Evolutionary conservation across 2,888 invertebrate species (phyloP).

Genomic region (Cosmopolites sordidus): DNA sequence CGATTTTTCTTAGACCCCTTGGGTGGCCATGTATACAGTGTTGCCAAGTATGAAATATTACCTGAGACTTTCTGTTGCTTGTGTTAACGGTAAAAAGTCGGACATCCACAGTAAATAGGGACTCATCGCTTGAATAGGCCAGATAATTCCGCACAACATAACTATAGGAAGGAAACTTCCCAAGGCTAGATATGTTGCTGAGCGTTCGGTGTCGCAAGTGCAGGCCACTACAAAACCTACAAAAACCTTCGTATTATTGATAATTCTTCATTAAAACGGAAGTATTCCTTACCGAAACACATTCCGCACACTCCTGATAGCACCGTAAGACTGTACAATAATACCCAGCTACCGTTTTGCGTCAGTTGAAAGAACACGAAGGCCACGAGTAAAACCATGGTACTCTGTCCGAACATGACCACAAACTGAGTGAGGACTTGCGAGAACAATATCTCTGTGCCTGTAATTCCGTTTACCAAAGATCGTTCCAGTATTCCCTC

Average conservation of each 20-base stretch:
- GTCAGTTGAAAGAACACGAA: slow-evolving; percentile 76
- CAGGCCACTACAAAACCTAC: slow-evolving; percentile 79
- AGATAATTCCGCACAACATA: slow-evolving; percentile 84
- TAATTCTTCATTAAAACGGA: background rate
- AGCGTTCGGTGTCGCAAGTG: slow-evolving; percentile 74
- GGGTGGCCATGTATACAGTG: no score
- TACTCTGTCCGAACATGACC: slow-evolving; percentile 79
- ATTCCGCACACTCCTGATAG: slow-evolving; percentile 89
- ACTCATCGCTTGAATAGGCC: slow-evolving; percentile 95
- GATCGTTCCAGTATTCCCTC: slow-evolving; percentile 88
- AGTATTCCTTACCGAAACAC: slow-evolving; percentile 62
- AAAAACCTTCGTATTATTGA: slow-evolving; percentile 17
- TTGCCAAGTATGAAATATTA: no score
- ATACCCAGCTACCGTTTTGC: slow-evolving; percentile 67
- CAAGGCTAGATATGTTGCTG: slow-evolving; percentile 79
- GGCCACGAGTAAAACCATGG: slow-evolving; percentile 72
- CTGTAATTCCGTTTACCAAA: slow-evolving; percentile 76
- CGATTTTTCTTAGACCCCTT: no score
- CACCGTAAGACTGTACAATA: slow-evolving; percentile 71
- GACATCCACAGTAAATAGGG: slow-evolving; percentile 62
- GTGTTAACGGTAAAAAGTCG: slow-evolving; percentile 76
- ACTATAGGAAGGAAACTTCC: slow-evolving; percentile 84
- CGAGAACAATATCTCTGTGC: slow-evolving; percentile 79
- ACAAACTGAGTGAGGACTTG: slow-evolving; percentile 86
- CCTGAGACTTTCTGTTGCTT: slow-evolving; percentile 83